phyloP scores from a whole-genome alignment of 2,888 invertebrate genomes.

The Eupithecia exiguata region DNA sequence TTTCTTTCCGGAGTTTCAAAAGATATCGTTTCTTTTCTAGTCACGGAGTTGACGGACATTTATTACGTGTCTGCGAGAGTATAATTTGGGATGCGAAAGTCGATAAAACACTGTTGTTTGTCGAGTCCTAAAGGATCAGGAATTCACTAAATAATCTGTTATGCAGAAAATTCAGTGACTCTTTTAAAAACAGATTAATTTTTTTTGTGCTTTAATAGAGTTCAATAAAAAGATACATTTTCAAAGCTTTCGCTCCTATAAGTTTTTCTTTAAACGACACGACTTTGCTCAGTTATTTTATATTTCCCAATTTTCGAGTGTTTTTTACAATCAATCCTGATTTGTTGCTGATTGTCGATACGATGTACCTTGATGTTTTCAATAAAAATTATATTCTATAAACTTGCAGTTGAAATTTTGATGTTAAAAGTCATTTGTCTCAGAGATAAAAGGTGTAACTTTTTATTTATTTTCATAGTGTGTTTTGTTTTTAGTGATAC shows the following conservation, averaged over 20 bases:
- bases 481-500: conserved; percentile 39
- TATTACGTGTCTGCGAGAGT: conserved; percentile 55
- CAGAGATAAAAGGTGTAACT: conserved; percentile 56
- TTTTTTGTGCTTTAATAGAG: background rate
- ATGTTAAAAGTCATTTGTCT: conserved; percentile 63
- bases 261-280: background rate
- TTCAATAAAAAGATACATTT: background rate
- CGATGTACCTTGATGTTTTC: conserved; percentile 65
- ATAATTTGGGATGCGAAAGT: conserved; percentile 52
- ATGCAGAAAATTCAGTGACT: background rate
- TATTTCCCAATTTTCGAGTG: conserved; percentile 33
- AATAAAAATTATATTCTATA: conserved; percentile 56
- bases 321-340: conserved; percentile 60
- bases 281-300: conserved; percentile 34
- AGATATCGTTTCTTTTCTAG: conserved; percentile 68
- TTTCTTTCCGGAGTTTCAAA: conserved; percentile 62
- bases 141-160: conserved; percentile 7
- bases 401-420: conserved; percentile 64
- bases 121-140: conserved; percentile 25
- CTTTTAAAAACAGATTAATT: background rate
- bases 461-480: conserved; percentile 51
- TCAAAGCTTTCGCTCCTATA: background rate
- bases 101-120: conserved; percentile 36
- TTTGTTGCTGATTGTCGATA: conserved; percentile 70
- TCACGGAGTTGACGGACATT: conserved; percentile 63